A percentile compares a stretch with the other conserved stretches of the same genome.
Conservation (phyloP, 2,113 vertebrate genomes). For the Odontophorus gujanensis region DNA sequence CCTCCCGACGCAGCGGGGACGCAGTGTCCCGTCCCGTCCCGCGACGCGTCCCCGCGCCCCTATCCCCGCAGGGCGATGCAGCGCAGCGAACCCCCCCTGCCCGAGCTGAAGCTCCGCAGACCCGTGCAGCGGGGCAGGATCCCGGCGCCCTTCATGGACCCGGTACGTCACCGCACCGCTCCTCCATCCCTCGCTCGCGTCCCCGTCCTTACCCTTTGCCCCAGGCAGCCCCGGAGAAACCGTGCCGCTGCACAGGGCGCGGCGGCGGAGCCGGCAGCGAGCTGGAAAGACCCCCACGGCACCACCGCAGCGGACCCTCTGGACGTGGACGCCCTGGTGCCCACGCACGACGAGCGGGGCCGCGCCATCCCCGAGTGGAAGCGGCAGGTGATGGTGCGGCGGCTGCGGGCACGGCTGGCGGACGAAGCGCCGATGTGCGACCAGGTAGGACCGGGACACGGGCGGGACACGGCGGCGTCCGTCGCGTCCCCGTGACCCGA, state of each 20-base stretch:
- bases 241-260: not conserved
- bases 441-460: slow-evolving; percentile 72
- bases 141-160: slow-evolving; percentile 59
- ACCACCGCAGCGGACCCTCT: slow-evolving; percentile 76
- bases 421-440: slow-evolving; percentile 77
- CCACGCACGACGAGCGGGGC: slow-evolving; percentile 89
- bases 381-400: slow-evolving; percentile 94
- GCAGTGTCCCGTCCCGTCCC: not conserved
- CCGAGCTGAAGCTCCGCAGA: slow-evolving; percentile 74
- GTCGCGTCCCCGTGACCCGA: not conserved
- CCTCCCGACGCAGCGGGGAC: not conserved
- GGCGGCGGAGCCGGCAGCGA: not conserved
- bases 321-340: slow-evolving; percentile 91
- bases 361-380: slow-evolving; percentile 94
- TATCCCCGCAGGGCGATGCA: not conserved
- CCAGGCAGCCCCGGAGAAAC: too few species aligned
- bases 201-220: not conserved
- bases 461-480: not conserved
- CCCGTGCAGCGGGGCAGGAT: slow-evolving; percentile 76
- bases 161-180: slow-evolving; percentile 45
- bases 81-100: slow-evolving; percentile 32
- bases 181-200: not conserved
- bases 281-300: slow-evolving; percentile 39
- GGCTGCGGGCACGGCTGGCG: slow-evolving; percentile 86
- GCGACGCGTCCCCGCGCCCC: not conserved